phyloP scores from a whole-genome alignment of 2,113 vertebrate genomes.

The human region GRCh38 chr12:115174501-115175000 shows the following conservation, averaged over 20 bases:
- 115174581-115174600: background rate
- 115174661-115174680: background rate
- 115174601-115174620: background rate
- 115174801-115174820: background rate
- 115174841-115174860: background rate
- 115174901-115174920: conserved; percentile 87
- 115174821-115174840: too few species aligned
- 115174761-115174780: background rate
- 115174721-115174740: background rate
- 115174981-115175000: conserved; percentile 86
- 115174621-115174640: background rate
- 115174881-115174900: conserved; percentile 79
- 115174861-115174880: conserved; percentile 38
- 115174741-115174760: background rate
- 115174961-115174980: conserved; percentile 86
- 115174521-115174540: conserved; percentile 23
- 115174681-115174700: background rate
- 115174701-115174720: background rate
- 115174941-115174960: conserved; percentile 84
- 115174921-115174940: conserved; percentile 88
- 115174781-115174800: background rate
- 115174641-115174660: background rate
- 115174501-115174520: background rate
- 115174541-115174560: background rate
- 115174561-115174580: background rate